Evolutionary conservation across 1,140 invertebrate species (phyloP).

Genomic region (Drosophila neocordata): DNA sequence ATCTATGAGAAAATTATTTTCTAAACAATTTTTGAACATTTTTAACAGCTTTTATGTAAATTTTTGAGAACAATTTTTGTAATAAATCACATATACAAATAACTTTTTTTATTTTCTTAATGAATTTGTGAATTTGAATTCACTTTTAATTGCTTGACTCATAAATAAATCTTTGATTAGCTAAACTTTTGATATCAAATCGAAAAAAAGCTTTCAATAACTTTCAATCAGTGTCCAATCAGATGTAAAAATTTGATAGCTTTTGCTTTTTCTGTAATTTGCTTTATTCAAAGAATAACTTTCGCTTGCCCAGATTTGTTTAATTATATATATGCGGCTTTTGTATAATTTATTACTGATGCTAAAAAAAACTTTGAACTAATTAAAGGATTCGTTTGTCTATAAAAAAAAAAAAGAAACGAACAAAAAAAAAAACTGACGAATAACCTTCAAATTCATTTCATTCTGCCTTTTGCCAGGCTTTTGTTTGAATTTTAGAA

Average conservation of each 20-base stretch:
- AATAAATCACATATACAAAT: too few relatives aligned
- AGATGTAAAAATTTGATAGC: neutral
- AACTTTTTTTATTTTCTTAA: too few relatives aligned
- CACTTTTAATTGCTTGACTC: too few relatives aligned
- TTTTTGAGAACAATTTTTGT: too few relatives aligned
- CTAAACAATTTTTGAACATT: too few relatives aligned
- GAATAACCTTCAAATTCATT: constrained; percentile 18
- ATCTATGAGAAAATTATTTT: too few relatives aligned
- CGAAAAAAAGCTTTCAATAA: too few relatives aligned
- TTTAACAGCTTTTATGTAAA: too few relatives aligned
- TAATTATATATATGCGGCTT: constrained; percentile 49
- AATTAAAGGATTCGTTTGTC: constrained; percentile 14
- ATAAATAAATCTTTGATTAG: neutral
- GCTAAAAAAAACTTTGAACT: constrained; percentile 6
- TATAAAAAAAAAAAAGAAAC: neutral
- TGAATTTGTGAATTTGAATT: too few relatives aligned
- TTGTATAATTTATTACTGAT: constrained; percentile 23
- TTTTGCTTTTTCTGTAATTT: neutral
- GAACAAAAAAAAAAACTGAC: neutral
- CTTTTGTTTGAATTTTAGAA: constrained; percentile 15
- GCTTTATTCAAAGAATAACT: neutral
- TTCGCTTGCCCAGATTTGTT: constrained; percentile 36
- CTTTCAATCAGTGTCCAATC: too few relatives aligned
- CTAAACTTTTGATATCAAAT: neutral
- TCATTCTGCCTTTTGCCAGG: constrained; percentile 1